phyloP scores from a whole-genome alignment of 1,140 invertebrate genomes.

The Conus betulinus region DNA sequence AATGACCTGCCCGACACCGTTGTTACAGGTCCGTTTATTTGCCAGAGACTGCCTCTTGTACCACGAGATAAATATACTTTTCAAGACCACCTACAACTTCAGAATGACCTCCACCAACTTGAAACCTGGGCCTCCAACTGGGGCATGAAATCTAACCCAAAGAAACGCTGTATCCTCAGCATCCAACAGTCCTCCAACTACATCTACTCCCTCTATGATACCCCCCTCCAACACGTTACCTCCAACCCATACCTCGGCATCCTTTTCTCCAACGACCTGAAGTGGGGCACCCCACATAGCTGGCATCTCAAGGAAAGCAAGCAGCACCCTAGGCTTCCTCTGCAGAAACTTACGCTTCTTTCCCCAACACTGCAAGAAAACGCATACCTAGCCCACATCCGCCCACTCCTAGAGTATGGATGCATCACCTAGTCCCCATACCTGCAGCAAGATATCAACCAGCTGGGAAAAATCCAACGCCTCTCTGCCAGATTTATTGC shows the following conservation, averaged over 20 bases:
- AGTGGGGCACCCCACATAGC: slow-evolving; percentile 37
- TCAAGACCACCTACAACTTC: slow-evolving; percentile 30
- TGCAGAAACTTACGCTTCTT: slow-evolving; percentile 42
- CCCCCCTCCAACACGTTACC: slow-evolving; percentile 37
- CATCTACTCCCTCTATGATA: slow-evolving; percentile 40
- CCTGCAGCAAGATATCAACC: slow-evolving; percentile 29
- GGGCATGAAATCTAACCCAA: not conserved
- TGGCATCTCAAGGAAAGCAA: slow-evolving; percentile 25
- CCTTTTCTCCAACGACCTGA: slow-evolving; percentile 43
- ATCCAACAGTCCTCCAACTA: slow-evolving; percentile 28
- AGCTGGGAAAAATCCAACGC: slow-evolving; percentile 36
- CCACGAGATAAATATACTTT: not conserved
- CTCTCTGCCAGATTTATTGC: slow-evolving; percentile 35
- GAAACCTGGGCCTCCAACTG: not conserved
- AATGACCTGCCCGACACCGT: slow-evolving; percentile 45
- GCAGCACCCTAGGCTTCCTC: slow-evolving; percentile 44
- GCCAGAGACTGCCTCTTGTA: slow-evolving; percentile 44
- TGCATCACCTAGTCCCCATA: slow-evolving; percentile 43
- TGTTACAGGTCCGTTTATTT: slow-evolving; percentile 24
- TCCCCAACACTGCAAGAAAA: slow-evolving; percentile 27
- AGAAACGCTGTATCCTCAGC: slow-evolving; percentile 25
- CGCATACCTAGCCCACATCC: slow-evolving; percentile 36
- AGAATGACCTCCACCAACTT: slow-evolving; percentile 30
- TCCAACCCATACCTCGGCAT: slow-evolving; percentile 44
- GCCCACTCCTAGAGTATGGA: slow-evolving; percentile 42